These are phyloP conservation scores for Iphiclides podalirius DNA, from an alignment of 2,888 invertebrate species.

Conservation along the genomic window DNA sequence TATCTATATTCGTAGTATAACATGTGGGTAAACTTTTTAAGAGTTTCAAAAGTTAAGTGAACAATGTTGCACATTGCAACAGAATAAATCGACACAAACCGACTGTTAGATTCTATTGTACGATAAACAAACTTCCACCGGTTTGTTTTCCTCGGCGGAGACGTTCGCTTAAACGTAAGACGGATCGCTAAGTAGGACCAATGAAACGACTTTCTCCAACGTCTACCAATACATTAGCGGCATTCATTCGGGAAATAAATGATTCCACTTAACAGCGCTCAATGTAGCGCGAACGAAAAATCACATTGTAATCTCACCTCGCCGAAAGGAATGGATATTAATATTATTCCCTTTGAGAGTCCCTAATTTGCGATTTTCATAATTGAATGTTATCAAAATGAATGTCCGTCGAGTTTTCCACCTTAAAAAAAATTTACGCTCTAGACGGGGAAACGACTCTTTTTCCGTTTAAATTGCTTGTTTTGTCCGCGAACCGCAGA, in stretches of 20 bases:
- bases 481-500: slow-evolving; percentile 31
- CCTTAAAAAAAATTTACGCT: slow-evolving; percentile 41
- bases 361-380: slow-evolving; percentile 53
- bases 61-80: no score
- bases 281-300: slow-evolving; percentile 45
- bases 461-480: slow-evolving; percentile 39
- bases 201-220: slow-evolving; percentile 31
- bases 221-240: slow-evolving; percentile 31
- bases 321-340: slow-evolving; percentile 28
- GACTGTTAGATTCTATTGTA: background rate
- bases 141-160: slow-evolving; percentile 19
- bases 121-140: slow-evolving; percentile 12
- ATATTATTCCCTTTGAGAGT: slow-evolving; percentile 28
- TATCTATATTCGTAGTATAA: no score
- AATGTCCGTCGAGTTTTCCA: slow-evolving; percentile 42
- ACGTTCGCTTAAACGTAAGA: slow-evolving; percentile 17
- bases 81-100: background rate
- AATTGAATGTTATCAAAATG: slow-evolving; percentile 60
- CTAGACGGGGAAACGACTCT: slow-evolving; percentile 32
- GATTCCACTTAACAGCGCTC: slow-evolving; percentile 40
- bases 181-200: slow-evolving; percentile 18
- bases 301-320: slow-evolving; percentile 38
- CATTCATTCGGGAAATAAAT: slow-evolving; percentile 48
- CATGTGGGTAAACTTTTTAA: no score
- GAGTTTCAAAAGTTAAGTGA: no score